Base-by-base conservation (phyloP, 2,888 invertebrate genomes). In the Lasioglossum figueresi region DNA sequence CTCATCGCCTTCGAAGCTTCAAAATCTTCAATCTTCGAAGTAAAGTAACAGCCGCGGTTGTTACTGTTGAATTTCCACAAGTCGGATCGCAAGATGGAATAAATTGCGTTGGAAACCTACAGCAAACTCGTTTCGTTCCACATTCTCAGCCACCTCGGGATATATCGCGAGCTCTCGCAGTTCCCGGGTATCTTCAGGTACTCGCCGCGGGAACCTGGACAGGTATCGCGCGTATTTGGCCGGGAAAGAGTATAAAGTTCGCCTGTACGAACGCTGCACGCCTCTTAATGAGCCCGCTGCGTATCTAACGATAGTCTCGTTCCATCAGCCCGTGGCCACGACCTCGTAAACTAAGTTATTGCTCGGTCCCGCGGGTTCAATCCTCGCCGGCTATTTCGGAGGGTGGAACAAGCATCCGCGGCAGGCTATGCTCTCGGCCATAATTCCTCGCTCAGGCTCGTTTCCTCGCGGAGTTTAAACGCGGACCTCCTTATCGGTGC, bases 281-380 rank as follows among this genome's bases (percentile, higher is more conserved):
- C 66, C 45, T 34, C 75, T 84, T 84, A 88, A 84, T 84, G 84
- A 86, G 75, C 76, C 75, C 72, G 48, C 59, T 68, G 34, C 56
- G 70, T 45, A 74, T 75, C 73, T 37, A 75, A 75, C 66, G 79
- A 71, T 56, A 31, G 48, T n/a, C 56, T n/a, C 48, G 76, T 48
- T 48, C 76, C 37, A 74, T 27, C 40, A 45, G 73, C 52, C 40
- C 31, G 59, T 56, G 73, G 31, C 76, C 80, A 78, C 76, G 79
- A 84, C 59, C 82, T 87, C 82, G 76, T 88, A 87, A 87, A 88
- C 78, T 70, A 86, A 78, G 66, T 75, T 79, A 75, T 88, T 63
- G 48, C 45, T 31, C 63, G 76, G 73, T 63, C 70, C 37, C 63
- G 66, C 45, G 43, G 59, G 71, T 43, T 71, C 71, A 27, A 27